A percentile compares a stretch with the other conserved stretches of the same genome.
Evolutionary conservation across 2,888 invertebrate genomes (phyloP).

Genomic region (Pseudanteris insignis): DNA sequence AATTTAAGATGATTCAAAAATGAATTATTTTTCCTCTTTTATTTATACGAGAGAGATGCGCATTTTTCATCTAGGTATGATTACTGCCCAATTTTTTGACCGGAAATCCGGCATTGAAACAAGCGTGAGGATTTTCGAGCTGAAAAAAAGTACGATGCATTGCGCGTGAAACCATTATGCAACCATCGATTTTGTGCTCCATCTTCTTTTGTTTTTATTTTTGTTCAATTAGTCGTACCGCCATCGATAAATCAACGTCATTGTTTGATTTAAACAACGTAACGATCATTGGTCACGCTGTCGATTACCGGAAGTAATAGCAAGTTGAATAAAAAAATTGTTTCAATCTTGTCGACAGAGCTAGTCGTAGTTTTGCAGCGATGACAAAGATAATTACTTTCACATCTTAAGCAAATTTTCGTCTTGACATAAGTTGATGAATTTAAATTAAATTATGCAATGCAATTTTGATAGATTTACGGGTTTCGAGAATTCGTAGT

Average conservation of each 20-base stretch:
- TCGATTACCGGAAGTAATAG: constrained; percentile 38
- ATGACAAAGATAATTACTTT: too few species aligned
- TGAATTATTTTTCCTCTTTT: too few species aligned
- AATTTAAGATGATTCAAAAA: not conserved
- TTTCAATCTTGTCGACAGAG: constrained; percentile 29
- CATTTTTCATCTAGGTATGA: constrained; percentile 3
- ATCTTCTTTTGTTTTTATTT: constrained; percentile 46
- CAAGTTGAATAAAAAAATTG: constrained; percentile 27
- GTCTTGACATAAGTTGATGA: too few species aligned
- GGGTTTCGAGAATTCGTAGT: too few species aligned
- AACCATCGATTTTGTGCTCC: constrained; percentile 36
- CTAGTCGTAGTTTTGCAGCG: too few species aligned
- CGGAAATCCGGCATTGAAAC: constrained; percentile 17
- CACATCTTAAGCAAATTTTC: too few species aligned
- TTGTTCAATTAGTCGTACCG: constrained; percentile 50
- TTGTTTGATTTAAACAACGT: constrained; percentile 45
- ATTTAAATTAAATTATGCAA: too few species aligned
- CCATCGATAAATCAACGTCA: constrained; percentile 53
- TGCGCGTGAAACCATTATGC: constrained; percentile 32
- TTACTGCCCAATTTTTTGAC: constrained; percentile 4
- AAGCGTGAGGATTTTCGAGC: constrained; percentile 21
- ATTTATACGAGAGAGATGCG: too few species aligned
- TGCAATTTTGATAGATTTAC: too few species aligned
- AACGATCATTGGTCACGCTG: constrained; percentile 46
- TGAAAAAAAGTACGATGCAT: constrained; percentile 29